Percentiles rank a stretch among this genome's conserved stretches.
Conservation (phyloP, 2,797 vertebrate species). For the Scyliorhinus canicula region DNA sequence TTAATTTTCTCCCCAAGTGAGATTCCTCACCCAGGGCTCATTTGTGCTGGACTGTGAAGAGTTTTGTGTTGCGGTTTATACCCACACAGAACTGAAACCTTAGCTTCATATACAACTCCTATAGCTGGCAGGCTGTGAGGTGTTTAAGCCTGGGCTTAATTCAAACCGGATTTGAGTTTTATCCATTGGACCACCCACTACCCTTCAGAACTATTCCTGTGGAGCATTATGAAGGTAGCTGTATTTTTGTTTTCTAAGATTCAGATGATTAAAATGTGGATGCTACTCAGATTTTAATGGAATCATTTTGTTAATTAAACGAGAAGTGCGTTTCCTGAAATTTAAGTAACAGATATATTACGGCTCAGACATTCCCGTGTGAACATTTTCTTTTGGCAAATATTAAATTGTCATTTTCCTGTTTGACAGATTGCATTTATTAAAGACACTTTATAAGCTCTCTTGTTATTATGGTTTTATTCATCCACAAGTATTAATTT, state of each 20-base stretch:
- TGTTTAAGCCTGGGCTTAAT: not conserved
- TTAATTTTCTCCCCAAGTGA: not conserved
- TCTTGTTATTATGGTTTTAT: not conserved
- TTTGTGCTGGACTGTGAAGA: not conserved
- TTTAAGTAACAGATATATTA: not conserved
- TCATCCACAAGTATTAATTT: not conserved
- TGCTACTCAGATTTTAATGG: not conserved
- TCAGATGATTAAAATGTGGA: not conserved
- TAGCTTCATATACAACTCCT: not conserved
- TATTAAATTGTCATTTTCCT: slow-evolving; percentile 11
- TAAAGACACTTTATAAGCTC: not conserved
- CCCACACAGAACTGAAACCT: not conserved
- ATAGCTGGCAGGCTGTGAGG: not conserved
- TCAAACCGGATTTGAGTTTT: not conserved
- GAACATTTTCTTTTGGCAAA: not conserved
- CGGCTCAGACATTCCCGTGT: not conserved
- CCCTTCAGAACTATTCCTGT: not conserved
- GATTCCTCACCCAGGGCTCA: not conserved
- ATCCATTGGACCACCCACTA: not conserved
- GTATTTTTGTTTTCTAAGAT: not conserved
- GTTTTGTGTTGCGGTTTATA: not conserved
- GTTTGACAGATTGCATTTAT: slow-evolving; percentile 28
- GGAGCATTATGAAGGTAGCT: not conserved
- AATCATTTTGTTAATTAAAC: not conserved
- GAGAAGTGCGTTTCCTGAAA: not conserved